A percentile compares a stretch with the other conserved stretches of the same genome.
phyloP scores from a whole-genome alignment of 2,888 invertebrate genomes.

The Caenorhabditis wallacei region DNA sequence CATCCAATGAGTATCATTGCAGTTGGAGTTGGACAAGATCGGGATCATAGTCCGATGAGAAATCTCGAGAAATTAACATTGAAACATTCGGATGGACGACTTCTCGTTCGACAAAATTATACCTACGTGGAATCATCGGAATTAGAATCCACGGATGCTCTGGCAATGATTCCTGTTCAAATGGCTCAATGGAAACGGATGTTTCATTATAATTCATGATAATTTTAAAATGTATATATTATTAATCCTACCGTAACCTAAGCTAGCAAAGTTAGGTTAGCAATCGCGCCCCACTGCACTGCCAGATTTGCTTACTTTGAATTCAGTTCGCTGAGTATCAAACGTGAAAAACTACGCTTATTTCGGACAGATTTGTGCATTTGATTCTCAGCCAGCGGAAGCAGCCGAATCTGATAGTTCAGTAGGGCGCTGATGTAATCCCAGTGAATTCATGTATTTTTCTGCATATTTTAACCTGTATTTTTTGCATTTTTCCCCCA shows the following conservation, averaged over 20 bases:
- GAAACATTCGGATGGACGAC: constrained; percentile 69
- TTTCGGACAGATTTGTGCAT: too few relatives aligned
- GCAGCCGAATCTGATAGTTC: too few relatives aligned
- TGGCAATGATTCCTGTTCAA: constrained; percentile 64
- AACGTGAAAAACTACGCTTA: too few relatives aligned
- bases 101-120: constrained; percentile 67
- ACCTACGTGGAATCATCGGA: constrained; percentile 52
- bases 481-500: constrained; percentile 14
- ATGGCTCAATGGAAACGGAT: constrained; percentile 60
- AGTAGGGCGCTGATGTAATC: too few relatives aligned
- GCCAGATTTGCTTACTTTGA: too few relatives aligned
- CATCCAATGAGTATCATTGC: constrained; percentile 78
- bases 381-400: too few relatives aligned
- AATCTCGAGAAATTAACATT: constrained; percentile 66
- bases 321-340: too few relatives aligned
- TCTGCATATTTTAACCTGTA: constrained; percentile 9
- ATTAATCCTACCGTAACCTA: too few relatives aligned
- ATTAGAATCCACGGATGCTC: constrained; percentile 44
- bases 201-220: constrained; percentile 16
- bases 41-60: constrained; percentile 61
- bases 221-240: constrained; percentile 6
- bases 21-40: constrained; percentile 71
- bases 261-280: too few relatives aligned
- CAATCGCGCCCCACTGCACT: too few relatives aligned
- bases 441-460: constrained; percentile 29